Percentiles rank a stretch among this genome's conserved stretches.
Evolutionary conservation across 2,797 vertebrate species (phyloP).

Genomic region (Lacerta bilineata): DNA sequence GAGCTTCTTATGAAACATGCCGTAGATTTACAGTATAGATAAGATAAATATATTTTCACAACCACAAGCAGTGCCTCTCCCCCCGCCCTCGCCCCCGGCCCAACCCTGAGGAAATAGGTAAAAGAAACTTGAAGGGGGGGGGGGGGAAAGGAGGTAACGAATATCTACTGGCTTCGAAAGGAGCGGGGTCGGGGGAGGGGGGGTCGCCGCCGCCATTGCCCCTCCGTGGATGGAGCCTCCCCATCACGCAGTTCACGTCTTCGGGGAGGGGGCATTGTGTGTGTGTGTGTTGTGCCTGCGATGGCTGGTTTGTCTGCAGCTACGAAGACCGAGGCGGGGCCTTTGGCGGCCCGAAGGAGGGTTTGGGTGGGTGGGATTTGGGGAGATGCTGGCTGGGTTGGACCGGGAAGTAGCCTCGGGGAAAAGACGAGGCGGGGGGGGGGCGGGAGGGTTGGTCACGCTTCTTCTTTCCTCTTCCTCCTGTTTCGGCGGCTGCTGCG

Average conservation of each 20-base stretch:
- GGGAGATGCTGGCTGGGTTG: too few species aligned
- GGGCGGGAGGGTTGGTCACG: neutral
- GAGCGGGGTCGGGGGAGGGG: too few species aligned
- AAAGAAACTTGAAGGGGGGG: neutral
- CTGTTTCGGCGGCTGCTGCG: too few species aligned
- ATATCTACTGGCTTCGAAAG: too few species aligned
- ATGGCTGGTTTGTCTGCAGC: too few species aligned
- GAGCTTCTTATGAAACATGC: neutral
- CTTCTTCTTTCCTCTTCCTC: neutral
- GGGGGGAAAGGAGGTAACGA: neutral
- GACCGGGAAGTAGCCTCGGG: neutral
- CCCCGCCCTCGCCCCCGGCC: neutral
- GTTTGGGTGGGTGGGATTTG: too few species aligned
- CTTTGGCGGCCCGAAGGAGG: too few species aligned
- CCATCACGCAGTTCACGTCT: neutral
- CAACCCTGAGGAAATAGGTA: slow-evolving; percentile 25
- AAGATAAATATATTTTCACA: neutral
- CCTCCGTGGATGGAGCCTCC: neutral
- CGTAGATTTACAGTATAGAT: too few species aligned
- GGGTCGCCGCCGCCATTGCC: neutral
- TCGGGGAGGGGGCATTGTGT: too few species aligned
- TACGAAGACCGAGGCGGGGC: neutral
- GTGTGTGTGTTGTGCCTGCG: too few species aligned
- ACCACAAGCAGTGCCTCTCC: too few species aligned
- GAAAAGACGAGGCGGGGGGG: neutral